phyloP scores from a whole-genome alignment of 2,113 vertebrate species.

The Puma concolor region DNA sequence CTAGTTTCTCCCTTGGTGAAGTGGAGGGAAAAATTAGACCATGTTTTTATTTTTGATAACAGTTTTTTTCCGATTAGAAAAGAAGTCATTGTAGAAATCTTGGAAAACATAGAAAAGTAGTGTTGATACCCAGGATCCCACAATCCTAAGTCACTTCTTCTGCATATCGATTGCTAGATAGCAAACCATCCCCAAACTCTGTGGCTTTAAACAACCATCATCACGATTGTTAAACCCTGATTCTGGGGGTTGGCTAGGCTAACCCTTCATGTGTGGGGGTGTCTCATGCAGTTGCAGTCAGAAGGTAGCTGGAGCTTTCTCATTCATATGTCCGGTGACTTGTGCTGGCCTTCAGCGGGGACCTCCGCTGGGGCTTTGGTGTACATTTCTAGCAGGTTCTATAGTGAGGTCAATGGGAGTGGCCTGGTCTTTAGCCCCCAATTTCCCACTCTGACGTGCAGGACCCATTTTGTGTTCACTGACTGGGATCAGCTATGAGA shows the following conservation, averaged over 20 bases:
- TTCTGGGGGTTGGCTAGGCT: background rate
- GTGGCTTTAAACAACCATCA: background rate
- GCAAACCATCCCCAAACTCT: background rate
- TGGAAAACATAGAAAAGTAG: background rate
- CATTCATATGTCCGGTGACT: background rate
- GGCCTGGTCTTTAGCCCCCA: background rate
- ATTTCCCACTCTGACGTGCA: accelerated
- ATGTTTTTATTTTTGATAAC: conserved; percentile 28
- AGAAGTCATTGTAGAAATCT: conserved; percentile 22
- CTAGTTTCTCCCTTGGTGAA: conserved; percentile 2
- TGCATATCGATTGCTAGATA: background rate
- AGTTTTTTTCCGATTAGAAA: background rate
- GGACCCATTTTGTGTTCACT: background rate
- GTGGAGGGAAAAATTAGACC: background rate
- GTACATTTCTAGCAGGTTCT: background rate
- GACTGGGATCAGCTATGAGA: background rate
- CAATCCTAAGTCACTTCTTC: background rate
- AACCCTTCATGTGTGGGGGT: background rate
- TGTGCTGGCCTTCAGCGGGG: background rate
- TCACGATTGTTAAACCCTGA: background rate
- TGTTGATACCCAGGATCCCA: background rate
- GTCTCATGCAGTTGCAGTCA: background rate
- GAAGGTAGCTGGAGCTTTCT: background rate
- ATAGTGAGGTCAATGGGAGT: accelerated
- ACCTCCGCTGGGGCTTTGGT: background rate